Percentiles rank a stretch among this genome's conserved stretches.
These are phyloP conservation scores for Okamejei kenojei DNA, from an alignment of 2,797 vertebrate genomes.

Conservation along the genomic window DNA sequence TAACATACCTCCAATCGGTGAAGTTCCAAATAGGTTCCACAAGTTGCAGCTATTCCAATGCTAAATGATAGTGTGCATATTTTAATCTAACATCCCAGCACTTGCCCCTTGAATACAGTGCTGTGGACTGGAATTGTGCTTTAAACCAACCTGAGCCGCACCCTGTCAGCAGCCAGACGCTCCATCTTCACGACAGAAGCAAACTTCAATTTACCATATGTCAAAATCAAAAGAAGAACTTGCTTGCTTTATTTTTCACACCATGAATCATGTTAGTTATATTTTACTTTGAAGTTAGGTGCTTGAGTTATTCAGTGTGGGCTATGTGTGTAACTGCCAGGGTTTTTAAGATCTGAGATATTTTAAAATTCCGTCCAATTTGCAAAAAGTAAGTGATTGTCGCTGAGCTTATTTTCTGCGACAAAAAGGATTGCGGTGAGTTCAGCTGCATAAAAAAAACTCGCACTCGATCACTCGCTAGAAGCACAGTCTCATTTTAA, in stretches of 20 bases:
- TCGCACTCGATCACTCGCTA: slow-evolving; percentile 42
- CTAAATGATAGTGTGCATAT: not conserved
- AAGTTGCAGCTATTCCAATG: not conserved
- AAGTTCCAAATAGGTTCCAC: not conserved
- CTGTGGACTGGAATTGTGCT: not conserved
- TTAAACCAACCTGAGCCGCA: slow-evolving; percentile 21
- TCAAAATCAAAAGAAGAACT: not conserved
- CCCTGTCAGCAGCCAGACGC: not conserved
- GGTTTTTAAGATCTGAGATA: not conserved
- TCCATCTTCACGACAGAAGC: not conserved
- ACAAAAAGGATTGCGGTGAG: not conserved
- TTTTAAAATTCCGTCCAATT: not conserved
- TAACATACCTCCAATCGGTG: not conserved
- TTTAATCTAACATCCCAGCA: not conserved
- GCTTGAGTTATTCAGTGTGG: not conserved
- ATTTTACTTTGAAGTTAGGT: not conserved
- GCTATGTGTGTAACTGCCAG: not conserved
- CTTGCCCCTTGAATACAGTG: not conserved
- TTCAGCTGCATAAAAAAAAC: slow-evolving; percentile 30
- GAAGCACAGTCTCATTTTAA: slow-evolving; percentile 35
- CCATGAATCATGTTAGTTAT: not conserved
- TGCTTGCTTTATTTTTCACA: not conserved
- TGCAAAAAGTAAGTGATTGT: not conserved
- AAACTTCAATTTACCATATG: not conserved
- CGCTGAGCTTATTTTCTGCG: not conserved